A percentile compares a stretch with the other conserved stretches of the same genome.
Conservation (phyloP, 2,113 vertebrate genomes). For the Erythrocercus mccallii region DNA sequence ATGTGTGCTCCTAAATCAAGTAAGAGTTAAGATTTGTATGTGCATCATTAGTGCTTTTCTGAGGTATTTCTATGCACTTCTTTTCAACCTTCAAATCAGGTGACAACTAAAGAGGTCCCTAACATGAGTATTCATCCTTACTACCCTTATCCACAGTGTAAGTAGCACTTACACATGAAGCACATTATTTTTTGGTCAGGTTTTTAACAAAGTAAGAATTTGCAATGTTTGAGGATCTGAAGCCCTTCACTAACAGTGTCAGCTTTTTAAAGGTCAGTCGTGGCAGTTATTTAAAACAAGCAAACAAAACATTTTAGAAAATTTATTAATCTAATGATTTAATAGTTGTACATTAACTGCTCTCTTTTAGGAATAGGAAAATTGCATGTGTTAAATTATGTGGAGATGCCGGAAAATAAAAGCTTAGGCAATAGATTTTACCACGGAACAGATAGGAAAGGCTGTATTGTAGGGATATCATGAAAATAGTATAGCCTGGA, state of each 20-base stretch:
- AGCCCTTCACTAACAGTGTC: rapidly evolving
- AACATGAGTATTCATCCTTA: background rate
- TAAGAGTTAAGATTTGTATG: background rate
- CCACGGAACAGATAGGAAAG: background rate
- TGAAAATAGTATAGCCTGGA: background rate
- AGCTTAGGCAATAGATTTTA: background rate
- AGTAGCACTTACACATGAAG: background rate
- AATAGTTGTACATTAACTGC: background rate
- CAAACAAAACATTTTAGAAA: background rate
- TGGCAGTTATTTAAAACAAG: background rate
- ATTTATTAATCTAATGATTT: background rate
- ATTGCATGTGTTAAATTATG: background rate
- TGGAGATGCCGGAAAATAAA: background rate
- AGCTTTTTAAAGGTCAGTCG: background rate
- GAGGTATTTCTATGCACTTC: background rate
- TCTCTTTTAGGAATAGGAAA: background rate
- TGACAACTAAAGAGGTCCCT: background rate
- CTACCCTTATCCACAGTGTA: too few species aligned
- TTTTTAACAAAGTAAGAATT: background rate
- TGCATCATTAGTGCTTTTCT: background rate
- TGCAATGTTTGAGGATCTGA: background rate
- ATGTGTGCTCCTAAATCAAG: background rate
- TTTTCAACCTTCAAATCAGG: background rate
- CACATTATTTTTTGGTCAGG: background rate
- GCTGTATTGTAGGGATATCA: background rate